phyloP scores from a whole-genome alignment of 1,140 invertebrate genomes.

The Drosophila sp. region DNA sequence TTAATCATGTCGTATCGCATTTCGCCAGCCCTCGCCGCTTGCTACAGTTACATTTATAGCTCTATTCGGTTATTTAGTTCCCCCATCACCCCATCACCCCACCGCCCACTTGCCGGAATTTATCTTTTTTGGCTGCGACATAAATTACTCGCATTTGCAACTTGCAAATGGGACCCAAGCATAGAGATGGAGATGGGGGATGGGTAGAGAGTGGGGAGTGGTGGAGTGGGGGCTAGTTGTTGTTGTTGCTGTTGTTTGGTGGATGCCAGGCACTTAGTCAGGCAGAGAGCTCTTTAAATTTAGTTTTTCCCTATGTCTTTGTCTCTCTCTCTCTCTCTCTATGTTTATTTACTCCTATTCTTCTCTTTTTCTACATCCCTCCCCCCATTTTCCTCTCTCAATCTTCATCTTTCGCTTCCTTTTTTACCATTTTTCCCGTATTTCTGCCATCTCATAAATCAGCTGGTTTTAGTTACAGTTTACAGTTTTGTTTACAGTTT shows the following conservation, averaged over 20 bases:
- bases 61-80: slow-evolving; percentile 52
- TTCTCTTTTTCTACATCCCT: neutral
- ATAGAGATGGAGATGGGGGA: neutral
- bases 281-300: slow-evolving; percentile 70
- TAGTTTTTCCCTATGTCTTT: slow-evolving; percentile 45
- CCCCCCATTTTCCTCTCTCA: slow-evolving; percentile 2
- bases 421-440: neutral
- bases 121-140: slow-evolving; percentile 74
- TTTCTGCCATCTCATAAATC: slow-evolving; percentile 65
- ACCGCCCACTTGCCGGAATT: slow-evolving; percentile 53
- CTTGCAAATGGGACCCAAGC: slow-evolving; percentile 13
- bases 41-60: slow-evolving; percentile 67
- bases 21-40: slow-evolving; percentile 55
- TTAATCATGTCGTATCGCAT: slow-evolving; percentile 78
- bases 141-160: slow-evolving; percentile 66
- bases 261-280: slow-evolving; percentile 13
- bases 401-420: slow-evolving; percentile 27
- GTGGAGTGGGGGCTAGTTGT: neutral
- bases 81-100: neutral
- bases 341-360: neutral
- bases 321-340: slow-evolving; percentile 21
- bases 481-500: slow-evolving; percentile 19
- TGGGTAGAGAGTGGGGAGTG: neutral
- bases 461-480: slow-evolving; percentile 44
- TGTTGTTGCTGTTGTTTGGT: slow-evolving; percentile 10